Percentiles rank a stretch among this genome's conserved stretches.
phyloP scores from a whole-genome alignment of 2,888 invertebrate species.

The Proisotoma minuta region DNA sequence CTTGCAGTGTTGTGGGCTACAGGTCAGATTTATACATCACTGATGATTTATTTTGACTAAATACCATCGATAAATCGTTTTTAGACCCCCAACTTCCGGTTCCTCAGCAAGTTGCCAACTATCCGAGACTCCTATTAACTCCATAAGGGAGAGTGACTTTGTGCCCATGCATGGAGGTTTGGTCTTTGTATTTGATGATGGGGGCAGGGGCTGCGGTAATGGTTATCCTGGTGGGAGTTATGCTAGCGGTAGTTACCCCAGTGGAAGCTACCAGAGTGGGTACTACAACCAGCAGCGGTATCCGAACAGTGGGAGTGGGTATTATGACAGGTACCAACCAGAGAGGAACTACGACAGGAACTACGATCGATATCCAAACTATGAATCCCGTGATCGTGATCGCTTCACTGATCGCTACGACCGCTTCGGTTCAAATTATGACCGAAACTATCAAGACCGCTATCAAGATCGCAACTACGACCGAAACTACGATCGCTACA shows the following conservation, averaged over 20 bases:
- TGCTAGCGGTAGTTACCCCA: background rate
- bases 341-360: constrained; percentile 5
- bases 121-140: constrained; percentile 26
- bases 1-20: constrained; percentile 36
- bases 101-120: constrained; percentile 39
- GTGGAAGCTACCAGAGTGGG: background rate
- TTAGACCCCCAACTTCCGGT: too few relatives aligned
- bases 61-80: background rate
- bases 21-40: constrained; percentile 16
- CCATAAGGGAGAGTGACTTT: constrained; percentile 31
- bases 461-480: background rate
- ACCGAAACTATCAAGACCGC: too few relatives aligned
- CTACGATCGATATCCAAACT: background rate
- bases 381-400: background rate
- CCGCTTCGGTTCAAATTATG: too few relatives aligned
- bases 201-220: background rate
- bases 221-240: background rate
- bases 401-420: too few relatives aligned
- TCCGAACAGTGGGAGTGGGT: background rate
- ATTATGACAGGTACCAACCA: background rate
- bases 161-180: constrained; percentile 36
- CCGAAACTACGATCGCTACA: background rate
- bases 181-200: constrained; percentile 27
- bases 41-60: background rate
- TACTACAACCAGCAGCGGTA: constrained; percentile 8